Percentiles rank a stretch among this genome's conserved stretches.
Conservation (phyloP, 2,888 invertebrate genomes). For the Leistus spinibarbis region DNA sequence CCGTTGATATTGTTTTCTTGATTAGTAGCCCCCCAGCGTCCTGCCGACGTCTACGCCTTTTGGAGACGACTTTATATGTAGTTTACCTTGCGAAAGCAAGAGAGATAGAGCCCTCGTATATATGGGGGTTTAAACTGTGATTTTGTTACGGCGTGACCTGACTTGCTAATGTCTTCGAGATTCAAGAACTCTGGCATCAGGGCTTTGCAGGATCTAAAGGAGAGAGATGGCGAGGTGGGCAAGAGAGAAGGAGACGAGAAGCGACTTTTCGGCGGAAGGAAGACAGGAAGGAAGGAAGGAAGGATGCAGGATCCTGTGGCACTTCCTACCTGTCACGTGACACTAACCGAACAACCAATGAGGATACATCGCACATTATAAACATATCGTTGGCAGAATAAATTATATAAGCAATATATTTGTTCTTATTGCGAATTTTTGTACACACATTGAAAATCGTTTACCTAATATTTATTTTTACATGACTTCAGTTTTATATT, state of each 20-base stretch:
- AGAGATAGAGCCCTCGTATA: background rate
- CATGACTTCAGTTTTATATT: no score
- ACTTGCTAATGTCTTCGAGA: constrained; percentile 15
- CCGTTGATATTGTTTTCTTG: constrained; percentile 60
- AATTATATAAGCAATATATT: background rate
- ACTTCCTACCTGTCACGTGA: constrained; percentile 40
- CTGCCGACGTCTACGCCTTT: background rate
- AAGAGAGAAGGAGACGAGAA: background rate
- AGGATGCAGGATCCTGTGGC: constrained; percentile 46
- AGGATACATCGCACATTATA: background rate
- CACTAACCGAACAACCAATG: constrained; percentile 13
- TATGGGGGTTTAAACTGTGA: constrained; percentile 32
- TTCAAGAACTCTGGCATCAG: background rate
- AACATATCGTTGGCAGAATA: background rate
- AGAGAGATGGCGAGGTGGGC: background rate
- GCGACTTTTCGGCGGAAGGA: constrained; percentile 11
- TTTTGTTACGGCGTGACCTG: constrained; percentile 25
- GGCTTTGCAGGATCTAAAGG: background rate
- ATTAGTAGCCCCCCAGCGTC: constrained; percentile 50
- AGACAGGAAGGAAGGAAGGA: constrained; percentile 50
- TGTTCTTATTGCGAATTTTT: no score
- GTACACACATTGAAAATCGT: no score
- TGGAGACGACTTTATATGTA: background rate
- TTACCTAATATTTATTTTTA: no score
- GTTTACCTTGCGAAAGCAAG: background rate